A percentile compares a stretch with the other conserved stretches of the same genome.
These are phyloP conservation scores for Aquatica leii DNA, from an alignment of 2,888 invertebrate species.

Conservation along the genomic window DNA sequence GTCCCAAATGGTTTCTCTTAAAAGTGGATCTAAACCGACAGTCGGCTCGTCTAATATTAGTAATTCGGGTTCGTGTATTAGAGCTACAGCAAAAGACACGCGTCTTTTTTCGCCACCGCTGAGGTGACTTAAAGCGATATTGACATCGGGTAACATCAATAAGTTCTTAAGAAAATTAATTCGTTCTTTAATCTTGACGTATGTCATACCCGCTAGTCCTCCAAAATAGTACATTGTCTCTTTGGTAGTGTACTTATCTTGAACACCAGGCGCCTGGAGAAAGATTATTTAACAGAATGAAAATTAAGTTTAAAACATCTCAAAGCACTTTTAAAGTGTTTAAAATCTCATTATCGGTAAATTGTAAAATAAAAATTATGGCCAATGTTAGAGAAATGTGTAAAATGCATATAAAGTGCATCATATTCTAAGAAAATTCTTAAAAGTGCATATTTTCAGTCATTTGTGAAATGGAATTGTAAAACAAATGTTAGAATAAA, in stretches of 20 bases:
- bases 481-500: no score
- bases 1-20: neutral
- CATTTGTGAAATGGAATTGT: no score
- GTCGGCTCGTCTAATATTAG: neutral
- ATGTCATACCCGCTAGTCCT: neutral
- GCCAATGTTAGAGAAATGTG: no score
- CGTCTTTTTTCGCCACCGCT: neutral
- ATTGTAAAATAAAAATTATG: no score
- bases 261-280: neutral
- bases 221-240: slow-evolving; percentile 4
- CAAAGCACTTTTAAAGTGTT: no score
- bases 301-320: no score
- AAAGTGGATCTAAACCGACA: neutral
- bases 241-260: neutral
- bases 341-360: no score
- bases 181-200: neutral
- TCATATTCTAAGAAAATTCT: no score
- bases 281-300: no score
- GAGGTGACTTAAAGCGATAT: neutral
- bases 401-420: no score
- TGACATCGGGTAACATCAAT: neutral
- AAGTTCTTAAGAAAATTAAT: neutral
- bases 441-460: no score
- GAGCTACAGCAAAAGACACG: neutral
- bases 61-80: no score